A percentile compares a stretch with the other conserved stretches of the same genome.
Evolutionary conservation across 2,113 vertebrate genomes (phyloP).

Genomic region (Ictidomys tridecemlineatus): DNA sequence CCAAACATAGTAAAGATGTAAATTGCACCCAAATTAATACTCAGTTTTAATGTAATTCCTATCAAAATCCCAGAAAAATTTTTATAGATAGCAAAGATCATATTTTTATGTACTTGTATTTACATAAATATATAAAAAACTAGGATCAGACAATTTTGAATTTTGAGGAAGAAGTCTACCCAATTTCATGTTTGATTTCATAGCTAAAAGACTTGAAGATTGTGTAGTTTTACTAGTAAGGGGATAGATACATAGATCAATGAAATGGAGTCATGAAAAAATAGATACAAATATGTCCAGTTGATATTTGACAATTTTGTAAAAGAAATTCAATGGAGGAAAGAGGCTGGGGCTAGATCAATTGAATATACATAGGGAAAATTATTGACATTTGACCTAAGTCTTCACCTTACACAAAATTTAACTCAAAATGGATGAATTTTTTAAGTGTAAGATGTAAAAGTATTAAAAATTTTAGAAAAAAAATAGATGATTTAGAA

Average conservation of each 20-base stretch:
- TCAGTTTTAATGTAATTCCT: conserved; percentile 15
- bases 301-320: background rate
- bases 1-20: background rate
- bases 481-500: background rate
- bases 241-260: background rate
- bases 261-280: background rate
- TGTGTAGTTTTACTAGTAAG: background rate
- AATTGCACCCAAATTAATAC: background rate
- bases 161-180: background rate
- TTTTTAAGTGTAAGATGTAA: no score
- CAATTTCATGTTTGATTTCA: background rate
- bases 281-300: background rate
- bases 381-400: background rate
- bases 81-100: background rate
- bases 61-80: conserved; percentile 28
- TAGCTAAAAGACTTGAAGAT: background rate
- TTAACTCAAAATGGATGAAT: background rate
- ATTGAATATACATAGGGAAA: background rate
- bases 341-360: background rate
- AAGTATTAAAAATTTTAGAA: background rate
- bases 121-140: background rate
- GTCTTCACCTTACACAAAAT: background rate
- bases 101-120: background rate
- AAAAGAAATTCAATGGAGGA: background rate
- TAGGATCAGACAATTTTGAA: background rate